phyloP scores from a whole-genome alignment of 2,113 vertebrate genomes.

The Ploceus nigricollis region DNA sequence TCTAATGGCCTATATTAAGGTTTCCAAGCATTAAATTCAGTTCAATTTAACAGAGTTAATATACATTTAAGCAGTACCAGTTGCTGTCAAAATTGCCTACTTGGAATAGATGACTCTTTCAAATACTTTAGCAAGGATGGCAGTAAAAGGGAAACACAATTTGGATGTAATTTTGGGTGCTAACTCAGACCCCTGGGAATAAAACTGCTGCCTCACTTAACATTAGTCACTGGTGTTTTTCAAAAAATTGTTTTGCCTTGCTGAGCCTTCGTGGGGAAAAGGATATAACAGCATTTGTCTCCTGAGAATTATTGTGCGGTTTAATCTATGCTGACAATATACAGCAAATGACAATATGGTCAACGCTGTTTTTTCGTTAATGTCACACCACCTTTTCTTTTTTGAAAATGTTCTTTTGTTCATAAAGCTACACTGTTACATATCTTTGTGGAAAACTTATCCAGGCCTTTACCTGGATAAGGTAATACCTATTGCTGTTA shows the following conservation, averaged over 20 bases:
- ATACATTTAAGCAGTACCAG: not conserved
- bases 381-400: not conserved
- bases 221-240: not conserved
- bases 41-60: slow-evolving; percentile 29
- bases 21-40: slow-evolving; percentile 4
- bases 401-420: not conserved
- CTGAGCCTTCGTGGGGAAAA: not conserved
- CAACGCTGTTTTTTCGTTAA: not conserved
- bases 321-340: not conserved
- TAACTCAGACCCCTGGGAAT: not conserved
- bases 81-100: not conserved
- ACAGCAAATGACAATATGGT: too few species aligned
- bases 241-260: not conserved
- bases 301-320: not conserved
- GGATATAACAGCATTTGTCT: not conserved
- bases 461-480: not conserved
- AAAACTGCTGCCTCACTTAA: not conserved
- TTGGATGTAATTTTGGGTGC: not conserved
- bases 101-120: not conserved
- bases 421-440: not conserved
- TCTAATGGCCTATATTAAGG: slow-evolving; percentile 39
- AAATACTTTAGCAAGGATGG: not conserved
- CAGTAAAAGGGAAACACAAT: not conserved
- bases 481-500: not conserved
- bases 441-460: not conserved